phyloP scores from a whole-genome alignment of 53 echinoderm and acorn worm species.

The Arbacia lixula region DNA sequence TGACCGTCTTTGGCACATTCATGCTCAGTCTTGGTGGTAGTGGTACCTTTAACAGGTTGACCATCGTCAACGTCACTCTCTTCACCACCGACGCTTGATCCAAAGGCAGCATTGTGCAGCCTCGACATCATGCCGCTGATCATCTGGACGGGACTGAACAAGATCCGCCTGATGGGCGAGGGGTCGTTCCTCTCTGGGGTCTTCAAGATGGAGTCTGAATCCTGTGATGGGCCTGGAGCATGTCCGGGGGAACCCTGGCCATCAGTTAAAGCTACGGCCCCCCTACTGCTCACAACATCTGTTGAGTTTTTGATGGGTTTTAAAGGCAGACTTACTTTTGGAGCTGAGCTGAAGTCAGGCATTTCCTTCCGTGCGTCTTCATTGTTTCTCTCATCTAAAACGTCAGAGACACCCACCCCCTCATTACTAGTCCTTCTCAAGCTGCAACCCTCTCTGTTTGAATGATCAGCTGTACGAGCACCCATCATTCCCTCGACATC shows the following conservation, averaged over 20 bases:
- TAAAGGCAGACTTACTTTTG: not conserved
- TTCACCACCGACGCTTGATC: not conserved
- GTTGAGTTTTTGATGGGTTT: constrained; percentile 39
- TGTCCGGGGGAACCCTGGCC: too few species aligned
- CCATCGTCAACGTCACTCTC: constrained; percentile 42
- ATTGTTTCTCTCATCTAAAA: too few species aligned
- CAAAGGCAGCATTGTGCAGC: not conserved
- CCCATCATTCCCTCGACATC: too few species aligned
- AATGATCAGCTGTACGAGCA: too few species aligned
- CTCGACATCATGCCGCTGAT: constrained; percentile 24
- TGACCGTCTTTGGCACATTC: too few species aligned
- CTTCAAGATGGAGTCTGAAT: too few species aligned
- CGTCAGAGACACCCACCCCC: too few species aligned
- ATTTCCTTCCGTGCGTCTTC: not conserved
- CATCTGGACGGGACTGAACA: constrained; percentile 25
- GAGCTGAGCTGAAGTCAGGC: not conserved
- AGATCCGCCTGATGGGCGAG: not conserved
- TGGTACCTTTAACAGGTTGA: not conserved
- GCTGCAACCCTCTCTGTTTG: too few species aligned
- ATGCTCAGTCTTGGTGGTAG: not conserved
- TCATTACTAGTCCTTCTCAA: too few species aligned
- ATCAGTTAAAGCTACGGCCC: too few species aligned
- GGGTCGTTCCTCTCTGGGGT: not conserved
- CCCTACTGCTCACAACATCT: not conserved
- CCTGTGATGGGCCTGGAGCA: too few species aligned